A percentile compares a stretch with the other conserved stretches of the same genome.
These are phyloP conservation scores for Macquaria australasica DNA, from an alignment of 2,113 vertebrate species.

Conservation along the genomic window DNA sequence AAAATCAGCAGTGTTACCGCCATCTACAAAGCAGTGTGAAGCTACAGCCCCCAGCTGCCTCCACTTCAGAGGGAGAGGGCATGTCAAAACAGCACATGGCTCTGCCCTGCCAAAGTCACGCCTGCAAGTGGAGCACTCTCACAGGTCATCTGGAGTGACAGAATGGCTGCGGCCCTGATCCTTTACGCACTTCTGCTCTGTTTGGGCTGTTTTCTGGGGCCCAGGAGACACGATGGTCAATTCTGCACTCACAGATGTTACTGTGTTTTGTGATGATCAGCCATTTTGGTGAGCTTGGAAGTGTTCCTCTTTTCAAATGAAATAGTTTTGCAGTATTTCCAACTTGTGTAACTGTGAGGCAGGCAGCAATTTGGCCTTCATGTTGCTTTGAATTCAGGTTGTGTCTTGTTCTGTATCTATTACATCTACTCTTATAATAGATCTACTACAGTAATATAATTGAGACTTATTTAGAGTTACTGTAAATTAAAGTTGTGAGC, in stretches of 20 bases:
- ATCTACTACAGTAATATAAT: conserved; percentile 1
- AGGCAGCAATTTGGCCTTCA: not conserved
- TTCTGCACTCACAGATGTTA: not conserved
- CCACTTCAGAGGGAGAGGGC: conserved; percentile 54
- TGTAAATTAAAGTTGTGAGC: conserved; percentile 3
- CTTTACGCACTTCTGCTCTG: not conserved
- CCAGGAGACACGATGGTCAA: not conserved
- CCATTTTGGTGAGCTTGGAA: conserved; percentile 5
- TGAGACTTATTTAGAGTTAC: not conserved
- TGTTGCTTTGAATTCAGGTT: not conserved
- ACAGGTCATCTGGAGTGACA: conserved; percentile 56
- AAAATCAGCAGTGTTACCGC: conserved; percentile 14
- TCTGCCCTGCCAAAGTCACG: conserved; percentile 37
- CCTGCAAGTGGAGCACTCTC: conserved; percentile 38
- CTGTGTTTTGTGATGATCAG: conserved; percentile 7
- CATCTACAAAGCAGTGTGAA: conserved; percentile 52
- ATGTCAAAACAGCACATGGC: conserved; percentile 66
- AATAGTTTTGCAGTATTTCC: not conserved
- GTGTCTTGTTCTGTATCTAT: not conserved
- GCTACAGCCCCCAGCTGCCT: conserved; percentile 70
- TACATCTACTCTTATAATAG: not conserved
- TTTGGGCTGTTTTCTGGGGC: not conserved
- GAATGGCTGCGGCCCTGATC: conserved; percentile 14
- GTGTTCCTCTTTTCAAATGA: not conserved
- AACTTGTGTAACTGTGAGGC: not conserved